Conservation (phyloP, 2,888 invertebrate genomes). For the Hypsopygia costalis region DNA sequence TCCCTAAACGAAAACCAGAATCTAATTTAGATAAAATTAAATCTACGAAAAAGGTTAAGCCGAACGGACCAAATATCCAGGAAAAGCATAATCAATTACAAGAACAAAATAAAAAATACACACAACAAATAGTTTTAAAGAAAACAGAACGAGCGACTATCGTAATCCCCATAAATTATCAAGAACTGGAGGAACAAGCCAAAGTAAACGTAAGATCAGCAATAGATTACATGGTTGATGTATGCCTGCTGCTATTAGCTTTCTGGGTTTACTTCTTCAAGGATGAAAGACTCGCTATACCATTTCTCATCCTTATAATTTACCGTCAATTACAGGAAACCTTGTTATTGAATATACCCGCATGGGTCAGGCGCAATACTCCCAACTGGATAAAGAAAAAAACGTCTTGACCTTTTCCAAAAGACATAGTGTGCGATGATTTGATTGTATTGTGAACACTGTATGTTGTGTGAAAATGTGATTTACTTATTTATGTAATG, state of each 20-base stretch:
- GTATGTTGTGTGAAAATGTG: slow-evolving; percentile 66
- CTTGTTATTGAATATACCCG: slow-evolving; percentile 78
- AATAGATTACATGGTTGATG: slow-evolving; percentile 86
- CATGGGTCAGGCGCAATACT: slow-evolving; percentile 70
- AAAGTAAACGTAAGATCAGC: slow-evolving; percentile 84
- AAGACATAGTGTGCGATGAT: slow-evolving; percentile 63
- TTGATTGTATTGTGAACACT: slow-evolving; percentile 58
- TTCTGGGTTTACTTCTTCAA: slow-evolving; percentile 91
- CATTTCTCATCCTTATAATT: slow-evolving; percentile 87
- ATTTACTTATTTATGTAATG: slow-evolving; percentile 50
- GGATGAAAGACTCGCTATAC: slow-evolving; percentile 89
- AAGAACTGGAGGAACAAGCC: slow-evolving; percentile 81
- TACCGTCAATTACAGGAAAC: slow-evolving; percentile 88
- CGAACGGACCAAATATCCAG: slow-evolving; percentile 16
- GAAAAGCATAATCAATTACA: slow-evolving; percentile 30
- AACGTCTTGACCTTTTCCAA: slow-evolving; percentile 65
- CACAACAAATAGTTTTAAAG: slow-evolving; percentile 54
- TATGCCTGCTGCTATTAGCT: slow-evolving; percentile 87
- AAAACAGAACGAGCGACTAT: slow-evolving; percentile 68
- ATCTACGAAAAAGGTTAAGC: slow-evolving; percentile 23
- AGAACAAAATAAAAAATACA: slow-evolving; percentile 30
- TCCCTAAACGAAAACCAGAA: slow-evolving; percentile 18
- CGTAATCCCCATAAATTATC: slow-evolving; percentile 72
- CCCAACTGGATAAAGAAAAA: slow-evolving; percentile 68
- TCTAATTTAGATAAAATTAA: slow-evolving; percentile 9